Base-by-base conservation (phyloP, 1,140 invertebrate species). In the Cyrtorhinus lividipennis region DNA sequence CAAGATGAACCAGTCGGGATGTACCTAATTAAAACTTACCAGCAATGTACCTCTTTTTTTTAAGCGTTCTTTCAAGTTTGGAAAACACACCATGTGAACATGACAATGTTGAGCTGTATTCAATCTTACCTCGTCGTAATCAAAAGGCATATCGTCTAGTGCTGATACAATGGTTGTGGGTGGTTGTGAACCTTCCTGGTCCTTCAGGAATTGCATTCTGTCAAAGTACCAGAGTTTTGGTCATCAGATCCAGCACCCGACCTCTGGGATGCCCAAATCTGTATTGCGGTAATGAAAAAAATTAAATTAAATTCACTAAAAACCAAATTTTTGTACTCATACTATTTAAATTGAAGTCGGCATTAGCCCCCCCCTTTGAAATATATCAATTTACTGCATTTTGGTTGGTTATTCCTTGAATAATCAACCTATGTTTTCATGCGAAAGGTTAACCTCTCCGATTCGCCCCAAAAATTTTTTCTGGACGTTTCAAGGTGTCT, bases 211-310 rank as follows among this genome's bases (percentile, higher is more conserved):
- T 8, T 13, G 48, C 48, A 53, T 53, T 20, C 20, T 53, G 48
- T 53, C 48, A 20, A 15, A 20, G 48, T 53, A 53, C 48, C 48
- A 53, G 20, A 53, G 48, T 53, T 53, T 53, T 5, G 48, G 48
- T 53, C 48, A 22, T 53, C 48, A 10, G 20, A 5, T 15, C 48
- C 48, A 53, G 48, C 20, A 3, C 48, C 48, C 3, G 48, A 53
- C 18, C 18, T 53, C 20, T 53, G 10, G 48, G 48, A 53, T 53
- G 48, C 48, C 20, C 48, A 5, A 53, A 53, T 20, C 48, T 53
- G 8, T 53, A 53, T 44, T 10, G 18, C 5, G 18, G 5, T 53
- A 53, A 38, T 38, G 30, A 15, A 38, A 38, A 38, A 38, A 38
- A 5, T 5, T 5, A 38, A 38, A 38, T 8, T 38, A 38, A 38